Base-by-base conservation (phyloP, 2,113 vertebrate genomes). In the Rutilus rutilus region DNA sequence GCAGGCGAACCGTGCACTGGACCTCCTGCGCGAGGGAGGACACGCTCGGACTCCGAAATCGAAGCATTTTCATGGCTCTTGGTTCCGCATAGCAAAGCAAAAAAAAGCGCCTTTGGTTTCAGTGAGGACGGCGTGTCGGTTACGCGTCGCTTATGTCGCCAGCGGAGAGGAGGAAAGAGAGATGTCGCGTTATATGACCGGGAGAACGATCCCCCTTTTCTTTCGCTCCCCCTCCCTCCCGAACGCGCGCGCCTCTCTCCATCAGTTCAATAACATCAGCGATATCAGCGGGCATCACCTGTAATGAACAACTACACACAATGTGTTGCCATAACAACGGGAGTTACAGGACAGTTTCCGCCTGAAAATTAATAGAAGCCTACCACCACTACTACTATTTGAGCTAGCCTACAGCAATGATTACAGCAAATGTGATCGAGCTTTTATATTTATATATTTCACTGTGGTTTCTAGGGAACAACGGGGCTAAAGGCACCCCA, bases 1-100 rank as follows among this genome's bases (percentile, higher is more conserved):
- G 94, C 91, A 98, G 93, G 82, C 97, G 94, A 91, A 98, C 95
- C 86, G 96, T 98, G 94, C 97, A 97, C 90, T 94, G 94, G 94
- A 97, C 94, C 93, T 98, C 97, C 93, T 96, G 95, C 93, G 94
- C 95, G 92, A 98, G 89, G 69, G 97, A 98, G 92, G 93, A 96
- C 93, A 97, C 93, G 95, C 97, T 98, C 88, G 97, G 96, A 94
- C 96, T 98, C 92, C 97, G 96, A 92, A 98, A 96, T 92, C 97
- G 97, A 92, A 97, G 96, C 97, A 98, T 98, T 94, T 96, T 97
- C 96, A 96, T 96, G 92, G 93, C 95, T 93, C 85, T 92, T 89
- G 91, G 92, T 91, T 91, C 91, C 92, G 91, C 94, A 94, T 93
- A 88, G 89, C 93, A 90, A 90, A 90, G 90, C 81, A 57, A 57